Evolutionary conservation across 2,797 vertebrate species (phyloP).

Genomic region (Sebastolobus alascanus): DNA sequence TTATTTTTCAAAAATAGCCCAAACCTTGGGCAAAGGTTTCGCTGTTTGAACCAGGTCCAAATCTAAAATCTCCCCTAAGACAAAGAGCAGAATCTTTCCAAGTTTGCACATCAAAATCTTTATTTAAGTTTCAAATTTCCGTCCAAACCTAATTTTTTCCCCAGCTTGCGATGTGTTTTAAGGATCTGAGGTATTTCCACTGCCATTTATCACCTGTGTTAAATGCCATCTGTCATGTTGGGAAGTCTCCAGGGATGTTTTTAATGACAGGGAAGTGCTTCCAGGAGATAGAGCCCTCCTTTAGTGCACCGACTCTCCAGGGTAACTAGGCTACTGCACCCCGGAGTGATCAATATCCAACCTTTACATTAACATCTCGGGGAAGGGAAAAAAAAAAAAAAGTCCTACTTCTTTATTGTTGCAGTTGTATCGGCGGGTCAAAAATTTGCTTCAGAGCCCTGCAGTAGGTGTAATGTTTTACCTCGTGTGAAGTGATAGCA

Average conservation of each 20-base stretch:
- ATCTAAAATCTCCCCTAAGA: slow-evolving; percentile 20
- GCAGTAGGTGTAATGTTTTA: slow-evolving; percentile 54
- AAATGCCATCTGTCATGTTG: slow-evolving; percentile 84
- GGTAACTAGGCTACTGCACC: slow-evolving; percentile 71
- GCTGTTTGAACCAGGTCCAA: slow-evolving; percentile 18
- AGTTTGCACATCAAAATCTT: slow-evolving; percentile 41
- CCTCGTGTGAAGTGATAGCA: slow-evolving; percentile 52
- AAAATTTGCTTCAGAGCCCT: slow-evolving; percentile 41
- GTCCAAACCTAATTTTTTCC: slow-evolving; percentile 20
- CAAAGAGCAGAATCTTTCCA: slow-evolving; percentile 16
- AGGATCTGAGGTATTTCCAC: slow-evolving; percentile 65
- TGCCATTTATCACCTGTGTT: slow-evolving; percentile 78
- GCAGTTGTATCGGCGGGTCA: slow-evolving; percentile 46
- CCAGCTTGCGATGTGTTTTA: slow-evolving; percentile 53
- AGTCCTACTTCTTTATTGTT: slow-evolving; percentile 33
- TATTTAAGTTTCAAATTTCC: slow-evolving; percentile 48
- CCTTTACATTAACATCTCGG: slow-evolving; percentile 77
- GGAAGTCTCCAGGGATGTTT: slow-evolving; percentile 79
- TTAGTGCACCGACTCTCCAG: slow-evolving; percentile 75
- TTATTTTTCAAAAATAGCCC: slow-evolving; percentile 12
- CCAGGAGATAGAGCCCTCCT: slow-evolving; percentile 76
- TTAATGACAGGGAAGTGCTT: slow-evolving; percentile 84
- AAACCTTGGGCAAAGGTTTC: slow-evolving; percentile 22
- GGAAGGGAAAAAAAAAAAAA: slow-evolving; percentile 39
- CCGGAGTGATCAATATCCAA: slow-evolving; percentile 80